Conservation (phyloP, 2,797 vertebrate genomes). For the Ambastaia sidthimunki region DNA sequence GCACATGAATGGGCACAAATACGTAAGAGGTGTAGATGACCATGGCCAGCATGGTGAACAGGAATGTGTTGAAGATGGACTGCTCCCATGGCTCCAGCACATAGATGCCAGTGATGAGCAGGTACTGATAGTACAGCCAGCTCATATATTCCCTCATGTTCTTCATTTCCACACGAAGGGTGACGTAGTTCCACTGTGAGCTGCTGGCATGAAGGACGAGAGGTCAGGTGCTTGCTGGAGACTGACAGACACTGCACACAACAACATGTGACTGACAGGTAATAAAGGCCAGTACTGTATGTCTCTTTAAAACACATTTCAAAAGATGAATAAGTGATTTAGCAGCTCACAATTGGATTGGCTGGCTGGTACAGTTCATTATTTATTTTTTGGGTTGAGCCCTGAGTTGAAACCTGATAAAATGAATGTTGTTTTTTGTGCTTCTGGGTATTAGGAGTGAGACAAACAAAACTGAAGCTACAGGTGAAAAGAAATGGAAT, state of each 20-base stretch:
- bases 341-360: neutral
- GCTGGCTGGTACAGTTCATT: neutral
- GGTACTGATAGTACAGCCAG: conserved; percentile 99
- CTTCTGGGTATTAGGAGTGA: neutral
- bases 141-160: conserved; percentile 86
- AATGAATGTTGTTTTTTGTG: neutral
- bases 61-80: conserved; percentile 91
- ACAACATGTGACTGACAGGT: neutral
- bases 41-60: conserved; percentile 90
- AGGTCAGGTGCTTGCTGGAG: neutral
- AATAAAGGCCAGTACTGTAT: neutral
- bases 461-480: neutral
- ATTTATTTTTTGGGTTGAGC: conserved; percentile 9
- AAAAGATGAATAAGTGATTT: conserved; percentile 1
- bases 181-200: neutral
- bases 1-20: conserved; percentile 92
- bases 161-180: conserved; percentile 83
- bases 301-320: conserved; percentile 15
- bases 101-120: conserved; percentile 93
- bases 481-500: neutral
- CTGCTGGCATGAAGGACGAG: conserved; percentile 12
- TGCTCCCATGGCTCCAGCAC: conserved; percentile 97
- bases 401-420: neutral
- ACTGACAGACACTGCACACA: neutral
- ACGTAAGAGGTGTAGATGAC: conserved; percentile 94